Conservation (phyloP, 2,113 vertebrate species). For the Burhinus oedicnemus region DNA sequence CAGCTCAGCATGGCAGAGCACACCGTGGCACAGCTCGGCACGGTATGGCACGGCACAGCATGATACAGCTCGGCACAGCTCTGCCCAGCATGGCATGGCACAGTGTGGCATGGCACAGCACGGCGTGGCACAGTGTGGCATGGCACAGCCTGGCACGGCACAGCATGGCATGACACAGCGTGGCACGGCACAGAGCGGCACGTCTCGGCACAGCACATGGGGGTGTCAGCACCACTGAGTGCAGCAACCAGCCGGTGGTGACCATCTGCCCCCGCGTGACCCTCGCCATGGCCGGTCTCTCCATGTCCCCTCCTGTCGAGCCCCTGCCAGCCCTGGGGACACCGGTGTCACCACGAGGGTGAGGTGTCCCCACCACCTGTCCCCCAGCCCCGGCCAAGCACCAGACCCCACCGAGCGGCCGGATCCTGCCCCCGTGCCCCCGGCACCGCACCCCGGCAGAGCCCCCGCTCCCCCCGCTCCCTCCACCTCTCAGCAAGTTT, state of each 20-base stretch:
- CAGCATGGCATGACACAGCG: rapidly evolving
- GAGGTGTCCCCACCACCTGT: background rate
- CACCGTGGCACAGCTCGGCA: rapidly evolving
- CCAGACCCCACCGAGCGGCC: too few species aligned
- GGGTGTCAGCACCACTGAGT: too few species aligned
- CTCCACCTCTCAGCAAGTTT: slow-evolving; percentile 82
- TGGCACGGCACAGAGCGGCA: rapidly evolving
- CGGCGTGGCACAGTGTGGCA: rapidly evolving
- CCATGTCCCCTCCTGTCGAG: background rate
- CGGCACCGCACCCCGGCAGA: background rate
- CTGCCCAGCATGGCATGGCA: rapidly evolving
- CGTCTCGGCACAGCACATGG: background rate
- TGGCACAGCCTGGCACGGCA: rapidly evolving
- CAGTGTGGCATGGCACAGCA: background rate
- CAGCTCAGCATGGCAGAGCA: too few species aligned
- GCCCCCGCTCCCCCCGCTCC: slow-evolving; percentile 19
- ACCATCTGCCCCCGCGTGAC: background rate
- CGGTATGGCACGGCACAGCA: rapidly evolving
- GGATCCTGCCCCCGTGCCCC: background rate
- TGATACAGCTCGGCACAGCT: too few species aligned
- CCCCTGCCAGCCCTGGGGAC: background rate
- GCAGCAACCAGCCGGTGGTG: background rate
- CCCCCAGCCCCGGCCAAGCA: background rate
- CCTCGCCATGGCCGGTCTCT: background rate
- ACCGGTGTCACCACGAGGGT: background rate